Percentiles rank a stretch among this genome's conserved stretches.
phyloP scores from a whole-genome alignment of 1,140 invertebrate genomes.

The Pentalonia nigronervosa region DNA sequence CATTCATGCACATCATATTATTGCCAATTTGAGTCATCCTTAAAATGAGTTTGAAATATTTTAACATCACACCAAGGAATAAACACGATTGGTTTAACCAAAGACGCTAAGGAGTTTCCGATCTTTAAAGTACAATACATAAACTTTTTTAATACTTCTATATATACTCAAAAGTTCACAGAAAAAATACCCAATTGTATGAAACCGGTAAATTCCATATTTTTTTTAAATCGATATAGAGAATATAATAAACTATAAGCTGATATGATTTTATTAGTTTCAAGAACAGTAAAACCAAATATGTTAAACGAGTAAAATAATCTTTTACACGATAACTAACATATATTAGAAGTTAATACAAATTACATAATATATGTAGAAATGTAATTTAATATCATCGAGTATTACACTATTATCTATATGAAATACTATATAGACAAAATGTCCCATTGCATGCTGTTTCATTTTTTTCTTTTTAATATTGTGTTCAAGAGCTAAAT shows the following conservation, averaged over 20 bases:
- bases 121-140: neutral
- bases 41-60: neutral
- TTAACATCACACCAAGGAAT: neutral
- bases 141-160: neutral
- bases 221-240: neutral
- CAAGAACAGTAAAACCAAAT: neutral
- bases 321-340: neutral
- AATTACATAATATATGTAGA: conserved; percentile 6
- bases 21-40: neutral
- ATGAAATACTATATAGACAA: neutral
- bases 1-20: conserved; percentile 32
- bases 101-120: neutral
- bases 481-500: neutral
- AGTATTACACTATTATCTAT: neutral
- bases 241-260: neutral
- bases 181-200: neutral
- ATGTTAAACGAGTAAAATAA: neutral
- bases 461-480: neutral
- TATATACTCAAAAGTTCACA: neutral
- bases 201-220: neutral
- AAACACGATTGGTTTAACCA: neutral
- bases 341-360: neutral
- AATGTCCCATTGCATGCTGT: neutral
- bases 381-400: neutral
- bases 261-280: neutral